Base-by-base conservation (phyloP, 1,140 invertebrate species). In the Drosophila tsacasi region DNA sequence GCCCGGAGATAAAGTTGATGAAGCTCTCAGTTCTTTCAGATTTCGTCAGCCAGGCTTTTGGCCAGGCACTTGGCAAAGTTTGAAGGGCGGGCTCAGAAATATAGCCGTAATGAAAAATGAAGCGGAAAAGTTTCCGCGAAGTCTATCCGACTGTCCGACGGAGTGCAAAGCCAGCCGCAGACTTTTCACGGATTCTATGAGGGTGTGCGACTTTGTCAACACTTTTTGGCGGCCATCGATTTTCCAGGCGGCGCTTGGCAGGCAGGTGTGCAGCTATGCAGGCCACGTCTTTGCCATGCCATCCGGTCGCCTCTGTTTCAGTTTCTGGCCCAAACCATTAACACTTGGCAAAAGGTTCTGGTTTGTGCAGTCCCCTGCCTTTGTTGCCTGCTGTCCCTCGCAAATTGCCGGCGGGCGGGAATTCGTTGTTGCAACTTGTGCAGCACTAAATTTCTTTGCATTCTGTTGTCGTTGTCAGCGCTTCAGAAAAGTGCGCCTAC, bases 371-470 rank as follows among this genome's bases (percentile, higher is more conserved):
- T 9, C 17, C 17, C 49, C 49, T 39, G 62, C 73, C 59, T 39
- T 76, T 76, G 74, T 60, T 54, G 63, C 44, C 44, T 69, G 55
- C 52, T 66, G 60, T 77, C 74, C 46, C 19, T 52, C 61, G 13
- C 54, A 59, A 77, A 78, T 69, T 72, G 76, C 76, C 40, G 46
- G 35, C 57, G 60, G 71, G 55, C 50, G 47, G 62, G 76, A 49
- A 63, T 65, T 81, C 47, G 62, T 69, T 79, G 83, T 82, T 79
- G 76, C 76, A 75, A 68, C 72, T 84, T 89, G 85, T 79, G 85
- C 71, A 76, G 81, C 85, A 79, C 85, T 89, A 90, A 89, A 89
- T 89, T 89, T 89, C 85, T 90, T 90, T 90, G 85, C 79, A 83
- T 87, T 89, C 83, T 63, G 84, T 84, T 87, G 81, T 78, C 85